Percentiles rank a stretch among this genome's conserved stretches.
These are phyloP conservation scores for Micronycteris hirsuta DNA, from an alignment of 2,113 vertebrate genomes.

Conservation along the genomic window DNA sequence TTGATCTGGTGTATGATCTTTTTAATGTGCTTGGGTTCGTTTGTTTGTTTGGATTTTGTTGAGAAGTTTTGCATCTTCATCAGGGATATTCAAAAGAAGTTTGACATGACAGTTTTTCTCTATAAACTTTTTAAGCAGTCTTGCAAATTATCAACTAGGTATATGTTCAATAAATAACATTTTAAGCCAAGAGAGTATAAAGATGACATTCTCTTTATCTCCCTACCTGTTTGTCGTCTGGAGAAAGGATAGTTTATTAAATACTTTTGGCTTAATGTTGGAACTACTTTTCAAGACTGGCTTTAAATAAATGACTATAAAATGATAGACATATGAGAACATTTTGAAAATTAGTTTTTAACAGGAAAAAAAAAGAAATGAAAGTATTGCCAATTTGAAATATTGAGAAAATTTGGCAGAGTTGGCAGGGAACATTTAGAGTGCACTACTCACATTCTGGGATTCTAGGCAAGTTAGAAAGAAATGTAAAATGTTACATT, in stretches of 20 bases:
- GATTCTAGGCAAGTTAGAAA: neutral
- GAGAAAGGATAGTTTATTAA: neutral
- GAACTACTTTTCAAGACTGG: slow-evolving; percentile 19
- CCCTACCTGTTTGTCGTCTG: neutral
- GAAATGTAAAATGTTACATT: slow-evolving; percentile 14
- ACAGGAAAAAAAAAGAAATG: neutral
- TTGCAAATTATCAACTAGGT: neutral
- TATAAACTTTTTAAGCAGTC: neutral
- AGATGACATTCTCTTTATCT: neutral
- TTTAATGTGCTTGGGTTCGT: neutral
- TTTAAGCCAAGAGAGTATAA: neutral
- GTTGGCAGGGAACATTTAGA: neutral
- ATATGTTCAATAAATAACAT: neutral
- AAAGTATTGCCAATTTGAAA: neutral
- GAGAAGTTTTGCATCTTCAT: neutral
- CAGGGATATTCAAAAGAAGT: neutral
- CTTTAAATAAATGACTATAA: slow-evolving; percentile 10
- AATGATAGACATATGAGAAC: neutral
- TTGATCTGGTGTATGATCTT: neutral
- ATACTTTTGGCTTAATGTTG: neutral
- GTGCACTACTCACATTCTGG: neutral
- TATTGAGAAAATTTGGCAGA: slow-evolving; percentile 25
- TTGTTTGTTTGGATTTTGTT: neutral
- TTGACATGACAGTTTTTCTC: neutral
- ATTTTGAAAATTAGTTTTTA: slow-evolving; percentile 32